Conservation (phyloP, 2,888 invertebrate genomes). For the Oscheius sp. region DNA sequence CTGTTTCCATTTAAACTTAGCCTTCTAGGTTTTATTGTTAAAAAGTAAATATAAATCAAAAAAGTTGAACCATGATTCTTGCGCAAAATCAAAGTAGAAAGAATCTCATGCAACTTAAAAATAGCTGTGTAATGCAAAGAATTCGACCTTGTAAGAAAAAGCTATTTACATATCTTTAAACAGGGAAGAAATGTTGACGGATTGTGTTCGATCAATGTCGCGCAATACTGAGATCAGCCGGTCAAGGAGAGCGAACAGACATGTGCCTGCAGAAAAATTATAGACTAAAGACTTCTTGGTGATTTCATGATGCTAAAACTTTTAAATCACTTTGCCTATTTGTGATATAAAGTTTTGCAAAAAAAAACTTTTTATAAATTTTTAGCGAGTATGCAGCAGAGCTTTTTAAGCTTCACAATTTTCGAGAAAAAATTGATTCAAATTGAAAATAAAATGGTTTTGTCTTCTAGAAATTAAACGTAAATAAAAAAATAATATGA, state of each 20-base stretch:
- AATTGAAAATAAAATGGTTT: too few species aligned
- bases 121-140: background rate
- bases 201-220: constrained; percentile 29
- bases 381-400: background rate
- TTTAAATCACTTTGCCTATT: too few species aligned
- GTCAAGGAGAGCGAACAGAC: constrained; percentile 7
- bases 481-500: background rate
- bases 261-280: background rate
- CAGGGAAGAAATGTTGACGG: constrained; percentile 25
- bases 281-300: background rate
- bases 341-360: too few species aligned
- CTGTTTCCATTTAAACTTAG: too few species aligned
- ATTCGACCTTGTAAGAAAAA: background rate
- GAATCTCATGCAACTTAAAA: background rate
- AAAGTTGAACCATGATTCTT: background rate
- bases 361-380: background rate
- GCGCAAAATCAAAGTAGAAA: background rate
- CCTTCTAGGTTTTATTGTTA: too few species aligned
- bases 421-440: background rate
- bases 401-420: background rate
- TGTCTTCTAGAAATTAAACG: background rate
- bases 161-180: constrained; percentile 9
- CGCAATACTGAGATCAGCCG: constrained; percentile 25
- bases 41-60: background rate
- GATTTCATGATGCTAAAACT: too few species aligned